A percentile compares a stretch with the other conserved stretches of the same genome.
phyloP scores from a whole-genome alignment of 2,797 vertebrate species.

The Euthynnus affinis region DNA sequence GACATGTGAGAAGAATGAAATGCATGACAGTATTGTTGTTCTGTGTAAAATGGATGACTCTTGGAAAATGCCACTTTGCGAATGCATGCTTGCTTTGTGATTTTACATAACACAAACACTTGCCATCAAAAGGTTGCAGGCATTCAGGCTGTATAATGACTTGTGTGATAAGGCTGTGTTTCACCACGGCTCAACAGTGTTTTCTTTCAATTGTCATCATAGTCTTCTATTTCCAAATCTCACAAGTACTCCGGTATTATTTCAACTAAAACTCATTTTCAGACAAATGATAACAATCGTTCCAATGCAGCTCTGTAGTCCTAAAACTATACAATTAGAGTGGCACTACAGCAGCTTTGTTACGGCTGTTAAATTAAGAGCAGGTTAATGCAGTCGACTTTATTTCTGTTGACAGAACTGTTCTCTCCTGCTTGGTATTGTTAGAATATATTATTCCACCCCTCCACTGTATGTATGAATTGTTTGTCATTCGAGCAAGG shows the following conservation, averaged over 20 bases:
- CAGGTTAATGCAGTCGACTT: slow-evolving; percentile 37
- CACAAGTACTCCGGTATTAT: slow-evolving; percentile 19
- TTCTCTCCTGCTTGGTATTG: slow-evolving; percentile 27
- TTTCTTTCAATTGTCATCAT: slow-evolving; percentile 40
- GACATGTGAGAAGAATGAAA: slow-evolving; percentile 45
- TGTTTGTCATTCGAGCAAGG: slow-evolving; percentile 65
- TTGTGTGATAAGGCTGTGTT: slow-evolving; percentile 42
- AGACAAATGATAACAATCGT: slow-evolving; percentile 19
- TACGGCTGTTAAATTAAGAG: slow-evolving; percentile 30
- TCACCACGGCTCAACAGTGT: slow-evolving; percentile 24
- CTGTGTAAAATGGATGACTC: slow-evolving; percentile 39
- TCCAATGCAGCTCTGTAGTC: slow-evolving; percentile 15
- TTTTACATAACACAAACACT: slow-evolving; percentile 51
- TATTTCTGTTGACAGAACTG: slow-evolving; percentile 31
- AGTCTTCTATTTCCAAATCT: slow-evolving; percentile 23
- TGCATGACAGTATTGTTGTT: slow-evolving; percentile 46
- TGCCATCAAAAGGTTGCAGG: slow-evolving; percentile 51
- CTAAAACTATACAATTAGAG: slow-evolving; percentile 26
- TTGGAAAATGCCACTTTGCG: slow-evolving; percentile 35
- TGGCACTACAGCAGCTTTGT: slow-evolving; percentile 15
- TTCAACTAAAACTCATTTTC: slow-evolving; percentile 27
- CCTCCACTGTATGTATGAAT: slow-evolving; percentile 39
- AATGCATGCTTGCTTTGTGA: slow-evolving; percentile 33
- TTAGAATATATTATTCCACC: slow-evolving; percentile 64
- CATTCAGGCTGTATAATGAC: slow-evolving; percentile 47